Evolutionary conservation across 2,113 vertebrate species (phyloP).

Genomic region (Ondatra zibethicus): DNA sequence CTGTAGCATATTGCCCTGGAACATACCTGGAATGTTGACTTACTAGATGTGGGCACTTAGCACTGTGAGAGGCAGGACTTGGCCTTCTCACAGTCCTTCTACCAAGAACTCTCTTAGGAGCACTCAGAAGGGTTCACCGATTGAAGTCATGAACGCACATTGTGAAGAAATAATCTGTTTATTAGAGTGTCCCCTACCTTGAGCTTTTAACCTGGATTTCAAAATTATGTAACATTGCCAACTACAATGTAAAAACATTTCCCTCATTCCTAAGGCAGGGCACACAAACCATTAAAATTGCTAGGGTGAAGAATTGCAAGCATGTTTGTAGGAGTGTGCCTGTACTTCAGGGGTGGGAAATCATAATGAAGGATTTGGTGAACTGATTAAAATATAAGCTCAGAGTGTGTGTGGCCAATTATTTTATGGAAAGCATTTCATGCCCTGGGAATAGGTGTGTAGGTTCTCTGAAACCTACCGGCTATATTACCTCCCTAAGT

Average conservation of each 20-base stretch:
- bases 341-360: not conserved
- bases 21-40: not conserved
- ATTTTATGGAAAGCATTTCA: not conserved
- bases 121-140: not conserved
- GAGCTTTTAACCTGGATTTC: conserved; percentile 41
- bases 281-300: not conserved
- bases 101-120: not conserved
- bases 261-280: not conserved
- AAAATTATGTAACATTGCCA: not conserved
- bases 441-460: conserved; percentile 58
- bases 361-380: conserved; percentile 1
- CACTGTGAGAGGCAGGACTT: not conserved
- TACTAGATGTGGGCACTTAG: too few species aligned
- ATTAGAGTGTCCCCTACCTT: not conserved
- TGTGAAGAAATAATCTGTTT: not conserved
- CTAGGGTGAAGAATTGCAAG: not conserved
- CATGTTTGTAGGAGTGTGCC: not conserved
- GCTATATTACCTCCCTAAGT: not conserved
- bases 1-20: too few species aligned
- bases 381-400: conserved; percentile 34
- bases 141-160: not conserved
- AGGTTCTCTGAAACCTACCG: conserved; percentile 57
- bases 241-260: not conserved
- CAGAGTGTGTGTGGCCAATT: not conserved
- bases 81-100: not conserved